phyloP scores from a whole-genome alignment of 64 coral and sea anemone species.

The Acropora tenuis region DNA sequence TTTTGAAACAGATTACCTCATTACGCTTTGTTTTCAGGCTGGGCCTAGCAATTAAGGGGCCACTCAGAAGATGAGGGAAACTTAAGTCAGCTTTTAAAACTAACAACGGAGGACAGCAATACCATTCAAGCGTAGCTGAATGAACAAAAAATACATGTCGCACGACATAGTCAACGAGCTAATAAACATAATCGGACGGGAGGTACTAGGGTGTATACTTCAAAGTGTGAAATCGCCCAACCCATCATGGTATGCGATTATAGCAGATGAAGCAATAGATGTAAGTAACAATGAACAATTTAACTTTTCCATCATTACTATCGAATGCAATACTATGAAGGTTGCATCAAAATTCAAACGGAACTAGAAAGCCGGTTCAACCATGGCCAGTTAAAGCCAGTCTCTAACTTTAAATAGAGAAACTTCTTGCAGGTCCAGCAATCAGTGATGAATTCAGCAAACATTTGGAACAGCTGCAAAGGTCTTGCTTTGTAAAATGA shows the following conservation, averaged over 20 bases:
- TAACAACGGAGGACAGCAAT: constrained; percentile 55
- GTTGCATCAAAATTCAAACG: constrained; percentile 17
- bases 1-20: constrained; percentile 43
- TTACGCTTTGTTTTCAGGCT: background rate
- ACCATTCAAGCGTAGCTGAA: constrained; percentile 36
- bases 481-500: too few species aligned
- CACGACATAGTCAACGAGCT: constrained; percentile 64
- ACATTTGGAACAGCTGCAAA: too few species aligned
- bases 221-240: constrained; percentile 31
- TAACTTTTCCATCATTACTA: background rate
- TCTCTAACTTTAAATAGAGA: background rate
- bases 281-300: too few species aligned
- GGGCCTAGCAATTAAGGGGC: constrained; percentile 15
- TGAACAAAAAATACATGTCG: constrained; percentile 58
- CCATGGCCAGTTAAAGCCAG: background rate
- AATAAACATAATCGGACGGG: constrained; percentile 26
- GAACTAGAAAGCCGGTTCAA: constrained; percentile 33
- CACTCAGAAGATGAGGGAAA: constrained; percentile 61
- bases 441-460: background rate
- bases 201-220: constrained; percentile 32
- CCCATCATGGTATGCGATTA: constrained; percentile 63
- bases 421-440: background rate
- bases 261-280: background rate
- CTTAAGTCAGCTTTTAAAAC: constrained; percentile 66
- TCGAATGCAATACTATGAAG: constrained; percentile 23